Conservation (phyloP, 2,888 invertebrate species). For the Lymantria dispar region DNA sequence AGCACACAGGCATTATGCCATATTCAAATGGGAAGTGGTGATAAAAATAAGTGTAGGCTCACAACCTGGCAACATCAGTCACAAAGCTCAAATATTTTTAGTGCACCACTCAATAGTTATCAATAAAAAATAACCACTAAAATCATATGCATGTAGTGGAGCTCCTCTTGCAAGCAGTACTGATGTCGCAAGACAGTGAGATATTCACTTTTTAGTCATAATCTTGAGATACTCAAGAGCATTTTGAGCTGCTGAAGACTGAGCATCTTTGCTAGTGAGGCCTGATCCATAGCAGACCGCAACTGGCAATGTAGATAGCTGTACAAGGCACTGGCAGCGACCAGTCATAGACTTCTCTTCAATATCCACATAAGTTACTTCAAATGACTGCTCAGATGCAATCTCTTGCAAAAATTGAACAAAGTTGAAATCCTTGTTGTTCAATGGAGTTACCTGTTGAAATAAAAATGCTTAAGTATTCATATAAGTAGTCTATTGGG, state of each 20-base stretch:
- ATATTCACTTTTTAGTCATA: slow-evolving; percentile 94
- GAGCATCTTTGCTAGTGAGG: slow-evolving; percentile 90
- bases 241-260: slow-evolving; percentile 93
- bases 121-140: slow-evolving; percentile 19
- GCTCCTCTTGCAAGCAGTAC: slow-evolving; percentile 33
- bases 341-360: slow-evolving; percentile 93
- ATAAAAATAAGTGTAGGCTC: slow-evolving; percentile 66
- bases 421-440: slow-evolving; percentile 90
- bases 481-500: not conserved
- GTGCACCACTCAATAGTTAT: slow-evolving; percentile 31
- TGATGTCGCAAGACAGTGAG: slow-evolving; percentile 67
- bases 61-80: slow-evolving; percentile 71
- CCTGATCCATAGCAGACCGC: slow-evolving; percentile 97
- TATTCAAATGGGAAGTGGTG: slow-evolving; percentile 75
- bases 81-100: slow-evolving; percentile 35
- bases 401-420: slow-evolving; percentile 95
- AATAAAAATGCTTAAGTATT: slow-evolving; percentile 5
- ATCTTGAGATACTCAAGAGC: slow-evolving; percentile 96
- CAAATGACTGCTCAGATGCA: slow-evolving; percentile 94
- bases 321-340: slow-evolving; percentile 94
- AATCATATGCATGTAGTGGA: slow-evolving; percentile 22
- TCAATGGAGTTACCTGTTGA: slow-evolving; percentile 87
- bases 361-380: slow-evolving; percentile 96
- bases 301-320: slow-evolving; percentile 94
- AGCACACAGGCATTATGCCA: slow-evolving; percentile 65